Base-by-base conservation (phyloP, 2,888 invertebrate genomes). In the Stenichneumon culpator region DNA sequence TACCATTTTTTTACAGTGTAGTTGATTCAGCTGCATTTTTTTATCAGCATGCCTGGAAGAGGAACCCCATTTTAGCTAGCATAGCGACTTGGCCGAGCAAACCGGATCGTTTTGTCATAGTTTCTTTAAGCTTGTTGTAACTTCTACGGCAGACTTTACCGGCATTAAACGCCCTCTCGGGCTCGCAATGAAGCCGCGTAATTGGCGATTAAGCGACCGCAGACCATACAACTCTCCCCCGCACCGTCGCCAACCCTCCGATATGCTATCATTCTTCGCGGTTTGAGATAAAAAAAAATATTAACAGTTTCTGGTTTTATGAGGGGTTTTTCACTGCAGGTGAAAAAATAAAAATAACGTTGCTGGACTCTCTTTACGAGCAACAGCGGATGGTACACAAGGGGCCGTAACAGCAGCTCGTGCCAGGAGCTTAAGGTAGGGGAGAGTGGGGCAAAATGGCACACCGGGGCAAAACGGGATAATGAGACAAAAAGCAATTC, bases 271-370 rank as follows among this genome's bases (percentile, higher is more conserved):
- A 73, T 72, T 77, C 72, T 57, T 72, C 16, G 50, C 14, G 68
- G n/a, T 78, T 50, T 14, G 60, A 54, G 54, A 65, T 54, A 50
- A 28, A 67, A 44, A 78, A 73, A 83, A 54, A 69, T 67, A 79
- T 70, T 67, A 83, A 83, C 79, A 75, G 83, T 65, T 80, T 80
- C 65, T 75, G 47, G 72, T 72, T 83, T 80, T 68, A 84, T 57
- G 67, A 68, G 11, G 3, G 9, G 36, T 36, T 22, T 36, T 63
- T 63, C 60, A 28, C 25, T 16, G 25, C 16, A 50, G 36, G 36
- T 7, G 19, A n/a, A n/a, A 57, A 7, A 25, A 25, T 16, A 28
- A 16, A 28, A 5, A 32, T 0, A 32, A 14, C 32, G 16, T 28
- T 4, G 28, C 16, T 60, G 60, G 32, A 28, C 60, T 60, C 50